Percentiles rank a stretch among this genome's conserved stretches.
Conservation (phyloP, 1,140 invertebrate genomes). For the Drosophila sturtevanti region DNA sequence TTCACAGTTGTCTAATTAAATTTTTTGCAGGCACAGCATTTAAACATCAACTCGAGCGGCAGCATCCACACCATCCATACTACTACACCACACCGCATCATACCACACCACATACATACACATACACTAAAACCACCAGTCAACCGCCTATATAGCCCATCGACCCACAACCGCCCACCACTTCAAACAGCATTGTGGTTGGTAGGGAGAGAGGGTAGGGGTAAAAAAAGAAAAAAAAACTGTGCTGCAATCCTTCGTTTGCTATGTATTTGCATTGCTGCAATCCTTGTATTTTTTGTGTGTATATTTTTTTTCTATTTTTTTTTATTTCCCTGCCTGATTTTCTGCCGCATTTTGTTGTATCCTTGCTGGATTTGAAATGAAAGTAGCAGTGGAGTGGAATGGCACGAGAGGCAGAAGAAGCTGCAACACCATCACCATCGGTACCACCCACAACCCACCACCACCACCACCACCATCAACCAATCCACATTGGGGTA, state of each 20-base stretch:
- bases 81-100: too few species aligned
- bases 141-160: constrained; percentile 15
- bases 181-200: constrained; percentile 54
- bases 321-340: constrained; percentile 33
- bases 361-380: constrained; percentile 74
- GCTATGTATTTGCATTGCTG: constrained; percentile 66
- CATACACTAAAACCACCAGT: background rate
- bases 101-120: background rate
- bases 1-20: constrained; percentile 76
- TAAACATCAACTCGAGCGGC: constrained; percentile 60
- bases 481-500: constrained; percentile 5
- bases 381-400: constrained; percentile 72
- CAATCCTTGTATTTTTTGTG: constrained; percentile 37
- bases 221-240: constrained; percentile 25
- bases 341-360: constrained; percentile 72
- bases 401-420: constrained; percentile 17
- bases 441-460: background rate
- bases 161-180: constrained; percentile 46
- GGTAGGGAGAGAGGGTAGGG: constrained; percentile 2
- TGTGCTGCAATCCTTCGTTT: constrained; percentile 36
- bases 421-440: constrained; percentile 10
- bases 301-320: constrained; percentile 15
- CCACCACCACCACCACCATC: too few species aligned
- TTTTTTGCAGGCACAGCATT: constrained; percentile 62
- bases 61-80: constrained; percentile 7